Percentiles rank a stretch among this genome's conserved stretches.
These are phyloP conservation scores for Syncerus caffer DNA, from an alignment of 2,797 vertebrate genomes.

Conservation along the genomic window DNA sequence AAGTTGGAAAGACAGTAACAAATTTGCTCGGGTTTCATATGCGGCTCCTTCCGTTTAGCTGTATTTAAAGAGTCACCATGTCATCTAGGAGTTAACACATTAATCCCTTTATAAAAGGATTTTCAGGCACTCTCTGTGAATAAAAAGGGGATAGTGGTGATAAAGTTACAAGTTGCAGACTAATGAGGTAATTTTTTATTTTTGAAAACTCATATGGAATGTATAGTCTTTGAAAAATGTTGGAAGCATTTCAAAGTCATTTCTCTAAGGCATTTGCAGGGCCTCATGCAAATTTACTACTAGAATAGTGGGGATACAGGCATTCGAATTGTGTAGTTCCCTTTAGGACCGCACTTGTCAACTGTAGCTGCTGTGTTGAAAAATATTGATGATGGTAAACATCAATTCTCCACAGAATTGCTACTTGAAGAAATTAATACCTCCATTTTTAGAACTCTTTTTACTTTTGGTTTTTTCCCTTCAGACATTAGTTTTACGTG, in stretches of 20 bases:
- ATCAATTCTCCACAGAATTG: not conserved
- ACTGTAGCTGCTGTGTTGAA: not conserved
- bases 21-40: not conserved
- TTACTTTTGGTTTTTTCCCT: not conserved
- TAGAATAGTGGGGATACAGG: not conserved
- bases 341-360: not conserved
- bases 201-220: not conserved
- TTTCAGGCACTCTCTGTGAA: not conserved
- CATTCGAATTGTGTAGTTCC: rapidly evolving
- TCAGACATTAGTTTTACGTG: not conserved
- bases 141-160: not conserved
- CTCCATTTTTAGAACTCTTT: not conserved
- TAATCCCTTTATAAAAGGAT: not conserved
- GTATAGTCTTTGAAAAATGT: not conserved
- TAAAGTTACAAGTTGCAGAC: slow-evolving; percentile 22
- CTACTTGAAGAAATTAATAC: not conserved
- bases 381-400: not conserved
- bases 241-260: not conserved
- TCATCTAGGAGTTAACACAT: not conserved
- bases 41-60: not conserved
- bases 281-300: not conserved
- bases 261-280: not conserved
- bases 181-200: not conserved
- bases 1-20: not conserved
- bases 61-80: not conserved